phyloP scores from a whole-genome alignment of 2,888 invertebrate genomes.

The Gasteruption jaculator region DNA sequence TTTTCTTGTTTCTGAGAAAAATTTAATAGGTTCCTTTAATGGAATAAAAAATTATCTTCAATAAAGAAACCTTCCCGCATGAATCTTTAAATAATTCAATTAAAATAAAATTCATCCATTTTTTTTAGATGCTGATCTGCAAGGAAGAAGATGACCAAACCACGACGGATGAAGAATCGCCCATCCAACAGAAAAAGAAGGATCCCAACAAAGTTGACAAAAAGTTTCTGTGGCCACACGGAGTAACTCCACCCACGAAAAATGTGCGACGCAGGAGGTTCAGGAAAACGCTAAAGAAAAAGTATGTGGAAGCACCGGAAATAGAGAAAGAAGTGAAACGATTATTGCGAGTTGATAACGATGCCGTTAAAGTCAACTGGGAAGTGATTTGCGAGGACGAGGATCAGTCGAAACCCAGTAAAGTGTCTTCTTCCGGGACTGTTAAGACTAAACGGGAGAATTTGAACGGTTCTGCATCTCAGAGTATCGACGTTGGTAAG shows the following conservation, averaged over 20 bases:
- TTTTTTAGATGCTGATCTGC: constrained; percentile 69
- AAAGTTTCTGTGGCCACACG: constrained; percentile 92
- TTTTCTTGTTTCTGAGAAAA: too few species aligned
- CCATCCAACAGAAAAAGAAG: constrained; percentile 76
- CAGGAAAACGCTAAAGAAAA: constrained; percentile 92
- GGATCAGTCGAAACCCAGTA: constrained; percentile 56
- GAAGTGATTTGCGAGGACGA: constrained; percentile 88
- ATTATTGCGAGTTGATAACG: constrained; percentile 84
- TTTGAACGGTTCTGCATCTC: constrained; percentile 45
- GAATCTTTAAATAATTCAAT: neutral
- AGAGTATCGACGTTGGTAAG: constrained; percentile 53
- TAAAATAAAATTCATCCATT: neutral
- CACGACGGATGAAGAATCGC: constrained; percentile 72
- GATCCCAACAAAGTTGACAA: constrained; percentile 84
- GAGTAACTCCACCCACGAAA: constrained; percentile 92
- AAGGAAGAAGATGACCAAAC: constrained; percentile 81
- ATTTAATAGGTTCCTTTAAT: too few species aligned
- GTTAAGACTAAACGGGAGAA: constrained; percentile 44
- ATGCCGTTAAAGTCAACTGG: constrained; percentile 84
- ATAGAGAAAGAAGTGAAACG: constrained; percentile 97
- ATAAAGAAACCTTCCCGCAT: too few species aligned
- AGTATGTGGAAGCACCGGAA: constrained; percentile 95
- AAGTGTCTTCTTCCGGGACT: constrained; percentile 46
- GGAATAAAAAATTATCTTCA: too few species aligned
- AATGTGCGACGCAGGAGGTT: constrained; percentile 91